Percentiles rank a stretch among this genome's conserved stretches.
Evolutionary conservation across 2,113 vertebrate species (phyloP).

Genomic region (Loxodonta africana): DNA sequence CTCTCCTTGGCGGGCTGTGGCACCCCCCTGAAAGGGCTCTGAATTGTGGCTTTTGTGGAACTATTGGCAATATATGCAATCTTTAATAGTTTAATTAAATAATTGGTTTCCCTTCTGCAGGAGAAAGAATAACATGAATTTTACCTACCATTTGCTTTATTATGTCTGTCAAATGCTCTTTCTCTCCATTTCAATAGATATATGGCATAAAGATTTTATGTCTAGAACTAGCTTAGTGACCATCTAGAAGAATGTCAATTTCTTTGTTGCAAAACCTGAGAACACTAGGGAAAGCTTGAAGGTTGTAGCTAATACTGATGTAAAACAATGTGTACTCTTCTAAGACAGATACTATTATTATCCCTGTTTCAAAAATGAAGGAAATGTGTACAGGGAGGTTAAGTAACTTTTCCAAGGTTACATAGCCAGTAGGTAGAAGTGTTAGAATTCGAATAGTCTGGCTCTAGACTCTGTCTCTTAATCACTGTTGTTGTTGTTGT

Average conservation of each 20-base stretch:
- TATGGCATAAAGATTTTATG: neutral
- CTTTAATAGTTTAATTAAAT: neutral
- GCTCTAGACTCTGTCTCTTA: neutral
- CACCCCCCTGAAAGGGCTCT: neutral
- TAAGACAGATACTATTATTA: neutral
- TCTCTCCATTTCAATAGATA: conserved; percentile 1
- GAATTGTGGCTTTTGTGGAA: neutral
- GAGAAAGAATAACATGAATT: conserved; percentile 13
- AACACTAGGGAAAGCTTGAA: neutral
- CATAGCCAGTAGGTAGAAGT: neutral
- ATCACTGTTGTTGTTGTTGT: no score
- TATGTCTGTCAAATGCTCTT: neutral
- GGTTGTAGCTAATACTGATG: neutral
- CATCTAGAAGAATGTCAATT: neutral
- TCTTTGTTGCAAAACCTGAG: conserved; percentile 39
- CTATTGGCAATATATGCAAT: neutral
- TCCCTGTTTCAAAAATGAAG: neutral
- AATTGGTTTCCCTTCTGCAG: neutral
- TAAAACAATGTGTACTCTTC: neutral
- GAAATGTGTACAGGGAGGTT: neutral
- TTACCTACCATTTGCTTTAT: neutral
- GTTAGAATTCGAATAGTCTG: neutral
- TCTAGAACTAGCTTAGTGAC: neutral
- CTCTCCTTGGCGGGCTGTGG: neutral
- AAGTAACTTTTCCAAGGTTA: neutral